Conservation (phyloP, 2,113 vertebrate species). For the Boulengeromyrus knoepffleri region DNA sequence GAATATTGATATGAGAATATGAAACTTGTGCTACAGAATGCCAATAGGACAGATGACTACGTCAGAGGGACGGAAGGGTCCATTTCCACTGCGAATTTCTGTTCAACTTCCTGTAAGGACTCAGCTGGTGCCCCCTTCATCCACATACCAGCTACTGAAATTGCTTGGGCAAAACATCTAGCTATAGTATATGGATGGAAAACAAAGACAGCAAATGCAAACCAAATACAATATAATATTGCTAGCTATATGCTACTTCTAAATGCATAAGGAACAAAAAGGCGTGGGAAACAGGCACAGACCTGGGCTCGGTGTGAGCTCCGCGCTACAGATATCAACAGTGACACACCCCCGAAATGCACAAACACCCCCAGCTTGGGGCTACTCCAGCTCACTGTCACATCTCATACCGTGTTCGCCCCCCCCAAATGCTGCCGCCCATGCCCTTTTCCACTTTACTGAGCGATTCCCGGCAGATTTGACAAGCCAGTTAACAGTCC, state of each 20-base stretch:
- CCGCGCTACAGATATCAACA: not conserved
- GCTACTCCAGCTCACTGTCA: not conserved
- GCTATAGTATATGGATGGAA: not conserved
- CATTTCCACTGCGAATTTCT: not conserved
- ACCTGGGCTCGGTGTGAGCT: not conserved
- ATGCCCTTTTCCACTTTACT: not conserved
- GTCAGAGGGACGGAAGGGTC: not conserved
- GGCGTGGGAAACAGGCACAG: not conserved
- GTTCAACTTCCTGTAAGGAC: not conserved
- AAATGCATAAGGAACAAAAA: not conserved
- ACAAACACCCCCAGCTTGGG: not conserved
- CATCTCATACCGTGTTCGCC: not conserved
- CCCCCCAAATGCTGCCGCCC: not conserved
- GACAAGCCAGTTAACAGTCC: not conserved
- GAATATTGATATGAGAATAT: not conserved
- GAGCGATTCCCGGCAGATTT: not conserved
- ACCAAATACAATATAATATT: not conserved
- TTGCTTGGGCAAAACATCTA: not conserved
- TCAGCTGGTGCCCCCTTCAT: not conserved
- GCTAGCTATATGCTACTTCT: not conserved
- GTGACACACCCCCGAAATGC: not conserved
- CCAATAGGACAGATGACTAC: not conserved
- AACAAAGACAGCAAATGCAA: not conserved
- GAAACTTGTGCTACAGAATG: not conserved
- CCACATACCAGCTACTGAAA: no score